A percentile compares a stretch with the other conserved stretches of the same genome.
These are phyloP conservation scores for Gobiocypris rarus DNA, from an alignment of 2,113 vertebrate genomes.

Conservation along the genomic window DNA sequence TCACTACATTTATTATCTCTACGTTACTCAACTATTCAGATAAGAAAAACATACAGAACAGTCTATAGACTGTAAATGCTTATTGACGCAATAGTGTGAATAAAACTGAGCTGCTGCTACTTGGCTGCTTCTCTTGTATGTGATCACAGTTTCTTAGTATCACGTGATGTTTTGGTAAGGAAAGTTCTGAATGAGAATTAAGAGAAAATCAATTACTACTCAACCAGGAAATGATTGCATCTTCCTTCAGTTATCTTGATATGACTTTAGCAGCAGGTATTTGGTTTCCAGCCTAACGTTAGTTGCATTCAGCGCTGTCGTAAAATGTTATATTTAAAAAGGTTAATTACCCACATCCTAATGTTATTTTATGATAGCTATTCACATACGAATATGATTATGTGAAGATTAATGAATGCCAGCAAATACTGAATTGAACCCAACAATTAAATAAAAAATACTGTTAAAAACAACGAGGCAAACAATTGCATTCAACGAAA, in stretches of 20 bases:
- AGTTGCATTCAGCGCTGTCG: background rate
- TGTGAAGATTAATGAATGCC: too few relatives aligned
- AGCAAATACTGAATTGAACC: too few relatives aligned
- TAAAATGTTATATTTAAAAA: too few relatives aligned
- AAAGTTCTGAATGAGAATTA: background rate
- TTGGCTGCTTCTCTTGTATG: background rate
- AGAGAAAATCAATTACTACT: slow-evolving; percentile 17
- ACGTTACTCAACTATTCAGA: background rate
- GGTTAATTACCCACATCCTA: too few relatives aligned
- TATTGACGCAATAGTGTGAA: slow-evolving; percentile 37
- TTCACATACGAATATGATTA: too few relatives aligned
- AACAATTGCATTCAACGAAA: too few relatives aligned
- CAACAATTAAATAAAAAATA: too few relatives aligned
- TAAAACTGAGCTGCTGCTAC: slow-evolving; percentile 46
- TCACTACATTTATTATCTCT: background rate
- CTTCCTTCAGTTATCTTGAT: background rate
- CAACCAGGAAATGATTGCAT: slow-evolving; percentile 9
- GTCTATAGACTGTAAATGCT: background rate
- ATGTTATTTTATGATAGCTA: too few relatives aligned
- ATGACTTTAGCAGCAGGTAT: background rate
- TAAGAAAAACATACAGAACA: background rate
- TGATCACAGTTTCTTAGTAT: background rate
- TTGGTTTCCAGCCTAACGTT: background rate
- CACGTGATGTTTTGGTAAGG: background rate
- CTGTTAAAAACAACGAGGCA: too few relatives aligned